These are phyloP conservation scores for Zaprionus taronus DNA, from an alignment of 1,140 invertebrate species.

Conservation along the genomic window DNA sequence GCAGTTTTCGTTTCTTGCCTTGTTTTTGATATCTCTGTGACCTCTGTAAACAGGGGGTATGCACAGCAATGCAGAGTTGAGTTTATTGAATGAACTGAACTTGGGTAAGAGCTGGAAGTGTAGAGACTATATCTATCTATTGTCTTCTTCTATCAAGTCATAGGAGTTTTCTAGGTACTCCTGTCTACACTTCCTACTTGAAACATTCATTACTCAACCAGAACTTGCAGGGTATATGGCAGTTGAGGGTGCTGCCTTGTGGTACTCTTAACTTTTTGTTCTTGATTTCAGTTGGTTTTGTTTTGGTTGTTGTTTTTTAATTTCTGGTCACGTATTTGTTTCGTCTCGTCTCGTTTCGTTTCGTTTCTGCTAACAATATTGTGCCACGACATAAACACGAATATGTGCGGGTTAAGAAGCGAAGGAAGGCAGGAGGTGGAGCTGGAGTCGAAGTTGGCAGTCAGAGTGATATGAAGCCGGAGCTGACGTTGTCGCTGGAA, in stretches of 20 bases:
- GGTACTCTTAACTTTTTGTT: constrained; percentile 12
- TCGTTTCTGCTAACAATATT: constrained; percentile 80
- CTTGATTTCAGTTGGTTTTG: constrained; percentile 57
- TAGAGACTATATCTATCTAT: no score
- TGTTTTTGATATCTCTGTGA: not conserved
- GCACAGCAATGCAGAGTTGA: no score
- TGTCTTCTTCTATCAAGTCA: no score
- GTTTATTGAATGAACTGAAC: no score
- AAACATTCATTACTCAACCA: no score
- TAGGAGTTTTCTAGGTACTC: no score
- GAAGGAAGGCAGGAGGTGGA: constrained; percentile 26
- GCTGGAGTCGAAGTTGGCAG: constrained; percentile 1
- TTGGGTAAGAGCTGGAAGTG: no score
- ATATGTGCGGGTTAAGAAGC: constrained; percentile 39
- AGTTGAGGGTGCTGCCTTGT: not conserved
- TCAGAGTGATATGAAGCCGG: not conserved
- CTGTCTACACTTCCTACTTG: no score
- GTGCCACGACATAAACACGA: constrained; percentile 77
- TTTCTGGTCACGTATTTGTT: constrained; percentile 82
- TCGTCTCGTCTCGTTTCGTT: constrained; percentile 70
- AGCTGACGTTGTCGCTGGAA: not conserved
- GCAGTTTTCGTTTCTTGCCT: constrained; percentile 49
- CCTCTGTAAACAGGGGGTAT: not conserved
- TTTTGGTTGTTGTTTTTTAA: constrained; percentile 55
- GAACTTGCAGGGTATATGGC: not conserved